Percentiles rank a stretch among this genome's conserved stretches.
These are phyloP conservation scores for Scaeva pyrastri DNA, from an alignment of 2,888 invertebrate genomes.

Conservation along the genomic window DNA sequence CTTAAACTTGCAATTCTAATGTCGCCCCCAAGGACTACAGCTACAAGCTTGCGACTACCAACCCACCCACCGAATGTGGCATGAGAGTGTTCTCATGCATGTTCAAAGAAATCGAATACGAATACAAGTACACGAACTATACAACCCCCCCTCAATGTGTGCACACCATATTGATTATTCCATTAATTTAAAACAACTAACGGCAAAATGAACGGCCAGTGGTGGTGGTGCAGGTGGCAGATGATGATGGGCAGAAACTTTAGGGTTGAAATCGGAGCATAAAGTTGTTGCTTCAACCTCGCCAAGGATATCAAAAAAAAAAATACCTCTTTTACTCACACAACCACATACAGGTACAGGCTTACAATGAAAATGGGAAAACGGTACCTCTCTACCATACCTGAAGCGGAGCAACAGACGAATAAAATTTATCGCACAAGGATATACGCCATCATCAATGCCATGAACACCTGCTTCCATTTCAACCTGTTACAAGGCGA, in stretches of 20 bases:
- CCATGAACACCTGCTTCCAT: constrained; percentile 71
- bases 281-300: constrained; percentile 73
- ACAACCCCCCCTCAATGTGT: constrained; percentile 45
- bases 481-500: constrained; percentile 75
- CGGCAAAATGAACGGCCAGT: neutral
- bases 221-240: neutral
- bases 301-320: constrained; percentile 39
- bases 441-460: constrained; percentile 69
- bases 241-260: neutral
- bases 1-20: constrained; percentile 53
- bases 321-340: neutral
- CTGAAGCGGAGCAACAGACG: constrained; percentile 37
- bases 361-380: constrained; percentile 17
- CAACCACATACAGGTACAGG: neutral
- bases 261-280: constrained; percentile 6
- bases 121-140: neutral
- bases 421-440: constrained; percentile 68
- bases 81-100: neutral
- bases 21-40: constrained; percentile 22
- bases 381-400: neutral
- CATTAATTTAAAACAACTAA: constrained; percentile 73
- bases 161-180: constrained; percentile 70
- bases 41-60: neutral
- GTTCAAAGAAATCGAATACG: neutral
- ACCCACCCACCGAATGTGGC: no score